Evolutionary conservation across 2,113 vertebrate genomes (phyloP).

Genomic region (Halcyon senegalensis): DNA sequence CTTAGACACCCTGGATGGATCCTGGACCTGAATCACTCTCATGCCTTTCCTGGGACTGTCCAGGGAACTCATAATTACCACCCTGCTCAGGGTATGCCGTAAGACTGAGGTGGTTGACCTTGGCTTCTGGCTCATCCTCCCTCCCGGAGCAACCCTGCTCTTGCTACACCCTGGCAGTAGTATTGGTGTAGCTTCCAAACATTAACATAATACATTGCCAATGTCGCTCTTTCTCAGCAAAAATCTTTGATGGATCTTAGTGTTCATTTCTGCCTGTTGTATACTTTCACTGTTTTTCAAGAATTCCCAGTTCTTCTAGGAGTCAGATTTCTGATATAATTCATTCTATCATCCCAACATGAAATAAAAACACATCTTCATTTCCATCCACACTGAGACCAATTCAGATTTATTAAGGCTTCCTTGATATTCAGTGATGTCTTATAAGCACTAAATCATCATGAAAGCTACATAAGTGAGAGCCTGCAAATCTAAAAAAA

Average conservation of each 20-base stretch:
- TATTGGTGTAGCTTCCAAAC: background rate
- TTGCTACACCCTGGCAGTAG: background rate
- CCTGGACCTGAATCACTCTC: background rate
- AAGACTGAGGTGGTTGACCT: background rate
- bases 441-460: slow-evolving; percentile 60
- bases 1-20: background rate
- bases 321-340: slow-evolving; percentile 45
- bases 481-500: background rate
- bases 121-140: background rate
- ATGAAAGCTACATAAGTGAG: slow-evolving; percentile 12
- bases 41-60: background rate
- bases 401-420: slow-evolving; percentile 69
- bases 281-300: background rate
- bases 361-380: slow-evolving; percentile 63
- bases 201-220: background rate
- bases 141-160: background rate
- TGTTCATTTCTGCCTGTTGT: background rate
- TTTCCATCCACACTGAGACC: slow-evolving; percentile 69
- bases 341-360: slow-evolving; percentile 51
- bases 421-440: slow-evolving; percentile 60
- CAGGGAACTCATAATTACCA: fast-evolving
- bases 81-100: background rate
- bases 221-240: background rate
- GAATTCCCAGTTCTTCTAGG: slow-evolving; percentile 50
- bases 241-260: background rate